Evolutionary conservation across 2,888 invertebrate genomes (phyloP).

Genomic region (Vannuccia rotundouncinata): DNA sequence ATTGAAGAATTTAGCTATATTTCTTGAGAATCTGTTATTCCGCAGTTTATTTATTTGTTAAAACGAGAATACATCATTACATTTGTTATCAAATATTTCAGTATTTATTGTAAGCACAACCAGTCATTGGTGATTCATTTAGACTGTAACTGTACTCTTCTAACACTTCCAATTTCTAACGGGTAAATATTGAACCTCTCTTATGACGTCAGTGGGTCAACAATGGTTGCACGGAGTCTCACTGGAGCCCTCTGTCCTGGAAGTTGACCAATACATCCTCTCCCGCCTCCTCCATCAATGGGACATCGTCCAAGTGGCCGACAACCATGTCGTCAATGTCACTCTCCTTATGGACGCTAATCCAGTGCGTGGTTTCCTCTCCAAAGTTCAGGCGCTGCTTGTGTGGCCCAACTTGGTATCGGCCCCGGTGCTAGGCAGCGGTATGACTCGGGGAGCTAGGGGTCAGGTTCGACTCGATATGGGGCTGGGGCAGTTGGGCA

Average conservation of each 20-base stretch:
- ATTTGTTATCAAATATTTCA: no score
- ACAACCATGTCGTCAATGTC: slow-evolving; percentile 61
- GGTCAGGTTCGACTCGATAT: slow-evolving; percentile 35
- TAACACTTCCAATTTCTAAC: no score
- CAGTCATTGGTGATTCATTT: no score
- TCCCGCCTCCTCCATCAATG: slow-evolving; percentile 63
- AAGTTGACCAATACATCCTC: slow-evolving; percentile 63
- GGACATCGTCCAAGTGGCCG: slow-evolving; percentile 48
- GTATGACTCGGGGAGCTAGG: neutral
- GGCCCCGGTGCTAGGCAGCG: neutral
- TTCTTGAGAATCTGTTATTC: no score
- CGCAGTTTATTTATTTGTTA: no score
- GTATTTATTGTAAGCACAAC: no score
- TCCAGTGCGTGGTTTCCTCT: slow-evolving; percentile 64
- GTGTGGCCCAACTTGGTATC: slow-evolving; percentile 62
- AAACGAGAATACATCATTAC: no score
- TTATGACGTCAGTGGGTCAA: slow-evolving; percentile 63
- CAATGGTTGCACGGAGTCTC: slow-evolving; percentile 66
- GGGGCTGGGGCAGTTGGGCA: slow-evolving; percentile 18
- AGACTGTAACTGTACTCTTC: no score
- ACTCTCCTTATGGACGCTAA: slow-evolving; percentile 71
- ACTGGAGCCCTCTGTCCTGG: slow-evolving; percentile 65
- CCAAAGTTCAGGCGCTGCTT: slow-evolving; percentile 65
- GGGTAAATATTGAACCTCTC: no score
- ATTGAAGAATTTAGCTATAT: no score